Conservation (phyloP, 2,797 vertebrate genomes). For the Diceros bicornis region DNA sequence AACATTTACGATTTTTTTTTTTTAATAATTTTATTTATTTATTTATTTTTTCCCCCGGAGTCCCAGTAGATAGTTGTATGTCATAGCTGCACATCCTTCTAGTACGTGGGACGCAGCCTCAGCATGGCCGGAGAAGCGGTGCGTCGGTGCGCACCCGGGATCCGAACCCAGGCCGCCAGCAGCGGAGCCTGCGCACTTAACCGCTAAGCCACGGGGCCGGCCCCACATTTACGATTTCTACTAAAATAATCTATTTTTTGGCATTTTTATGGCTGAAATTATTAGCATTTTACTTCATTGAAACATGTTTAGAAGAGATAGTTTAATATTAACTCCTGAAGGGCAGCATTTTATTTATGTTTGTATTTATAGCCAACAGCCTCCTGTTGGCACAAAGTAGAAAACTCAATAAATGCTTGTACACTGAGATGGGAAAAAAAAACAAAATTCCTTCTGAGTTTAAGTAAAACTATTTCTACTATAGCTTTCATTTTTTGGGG, state of each 20-base stretch:
- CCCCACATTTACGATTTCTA: background rate
- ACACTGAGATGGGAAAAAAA: background rate
- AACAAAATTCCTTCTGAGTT: slow-evolving; percentile 10
- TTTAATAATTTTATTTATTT: background rate
- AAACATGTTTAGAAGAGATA: slow-evolving; percentile 8
- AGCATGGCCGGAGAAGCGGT: too few relatives aligned
- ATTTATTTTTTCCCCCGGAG: too few relatives aligned
- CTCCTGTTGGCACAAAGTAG: slow-evolving; percentile 16
- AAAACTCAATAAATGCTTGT: background rate
- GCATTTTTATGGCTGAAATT: slow-evolving; percentile 25
- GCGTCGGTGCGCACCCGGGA: too few relatives aligned
- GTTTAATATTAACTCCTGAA: background rate
- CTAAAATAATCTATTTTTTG: background rate
- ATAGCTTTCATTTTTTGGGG: background rate
- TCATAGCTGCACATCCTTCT: too few relatives aligned
- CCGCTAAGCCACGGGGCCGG: too few relatives aligned
- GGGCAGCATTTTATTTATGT: background rate
- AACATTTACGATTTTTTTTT: background rate
- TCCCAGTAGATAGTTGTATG: too few relatives aligned
- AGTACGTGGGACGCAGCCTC: too few relatives aligned
- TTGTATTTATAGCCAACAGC: background rate
- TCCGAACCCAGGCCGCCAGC: too few relatives aligned
- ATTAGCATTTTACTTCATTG: slow-evolving; percentile 29
- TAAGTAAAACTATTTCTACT: slow-evolving; percentile 36
- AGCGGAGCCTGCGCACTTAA: too few relatives aligned